Evolutionary conservation across 2,888 invertebrate species (phyloP), one percentile per base, ranked within the genome.

Genomic region (Athrips mouffetella): DNA sequence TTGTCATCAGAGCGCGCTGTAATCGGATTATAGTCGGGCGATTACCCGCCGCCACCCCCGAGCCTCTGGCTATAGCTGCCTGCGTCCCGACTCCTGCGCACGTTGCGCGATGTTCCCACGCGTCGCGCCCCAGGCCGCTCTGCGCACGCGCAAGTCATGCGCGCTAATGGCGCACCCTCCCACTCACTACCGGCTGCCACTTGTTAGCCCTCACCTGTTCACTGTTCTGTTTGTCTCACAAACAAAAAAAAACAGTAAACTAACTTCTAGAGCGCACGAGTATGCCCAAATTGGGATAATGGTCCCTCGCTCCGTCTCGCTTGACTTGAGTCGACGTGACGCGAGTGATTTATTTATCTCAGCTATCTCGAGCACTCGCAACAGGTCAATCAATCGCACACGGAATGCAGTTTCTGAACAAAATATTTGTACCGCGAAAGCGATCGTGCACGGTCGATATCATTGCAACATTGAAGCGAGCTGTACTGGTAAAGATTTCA

Each of bases 111-210:
- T 15, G 39, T 40, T 40, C 40, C 40, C 40, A 40, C 25, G 25
- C 25, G 25, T 4, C 40, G 40, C 25, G 23, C 40, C 23, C 40
- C 40, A 11, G 40, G 25, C 25, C 25, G 25, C 25, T 4, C 40
- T 15, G 40, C 40, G 40, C 40, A 25, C 25, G 40, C 42, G 44
- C 48, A 30, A 29, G 42, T 41, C 65, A 65, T 62, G 58, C 60
- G 57, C 61, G 49, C 60, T 65, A 65, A 65, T 65, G 57, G 56
- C 35, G 40, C 50, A 39, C 60, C 49, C 54, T 42, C 47, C 49
- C 52, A 46, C 41, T 39, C 49, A 45, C 45, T 13, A 45, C 45
- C 25, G 30, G 41, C 33, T 15, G 47, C 31, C 46, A 48, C 45
- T 45, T 45, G 35, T 35, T 35, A 47, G 18, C 35, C 27, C 45